These are phyloP conservation scores for Atherinomorus stipes DNA, from an alignment of 2,113 vertebrate genomes.

Conservation along the genomic window DNA sequence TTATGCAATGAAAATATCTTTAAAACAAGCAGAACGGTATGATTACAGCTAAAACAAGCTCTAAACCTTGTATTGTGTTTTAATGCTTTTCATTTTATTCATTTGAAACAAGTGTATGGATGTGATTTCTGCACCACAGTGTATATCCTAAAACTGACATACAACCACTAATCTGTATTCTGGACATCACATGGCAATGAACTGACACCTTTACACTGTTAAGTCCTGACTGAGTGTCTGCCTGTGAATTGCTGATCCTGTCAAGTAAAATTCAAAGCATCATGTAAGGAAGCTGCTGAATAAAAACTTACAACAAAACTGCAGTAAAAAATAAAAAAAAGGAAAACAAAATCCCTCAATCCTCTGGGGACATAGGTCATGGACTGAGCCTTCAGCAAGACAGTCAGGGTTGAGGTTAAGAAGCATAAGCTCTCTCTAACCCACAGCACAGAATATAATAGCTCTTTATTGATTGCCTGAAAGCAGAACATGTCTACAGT, in stretches of 20 bases:
- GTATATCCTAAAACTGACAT: not conserved
- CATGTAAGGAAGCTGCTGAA: slow-evolving; percentile 12
- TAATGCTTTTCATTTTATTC: not conserved
- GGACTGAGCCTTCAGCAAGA: slow-evolving; percentile 29
- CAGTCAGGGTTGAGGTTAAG: slow-evolving; percentile 45
- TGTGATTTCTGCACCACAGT: not conserved
- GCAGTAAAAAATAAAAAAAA: not conserved
- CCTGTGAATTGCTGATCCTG: not conserved
- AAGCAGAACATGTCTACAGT: slow-evolving; percentile 48
- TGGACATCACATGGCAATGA: slow-evolving; percentile 26
- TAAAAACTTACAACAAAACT: not conserved
- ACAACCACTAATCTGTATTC: slow-evolving; percentile 8
- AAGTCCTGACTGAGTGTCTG: slow-evolving; percentile 7
- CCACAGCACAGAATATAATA: slow-evolving; percentile 56
- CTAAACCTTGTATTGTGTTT: not conserved
- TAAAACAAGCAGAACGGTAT: not conserved
- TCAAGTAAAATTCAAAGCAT: not conserved
- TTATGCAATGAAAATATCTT: not conserved
- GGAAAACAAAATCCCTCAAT: not conserved
- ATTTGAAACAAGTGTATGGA: not conserved
- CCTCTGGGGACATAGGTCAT: slow-evolving; percentile 16
- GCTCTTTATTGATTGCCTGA: slow-evolving; percentile 61
- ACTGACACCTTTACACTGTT: slow-evolving; percentile 8
- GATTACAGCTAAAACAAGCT: not conserved
- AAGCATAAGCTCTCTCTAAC: slow-evolving; percentile 9